These are phyloP conservation scores for Latrodectus geometricus DNA, from an alignment of 1,140 invertebrate genomes.

Conservation along the genomic window DNA sequence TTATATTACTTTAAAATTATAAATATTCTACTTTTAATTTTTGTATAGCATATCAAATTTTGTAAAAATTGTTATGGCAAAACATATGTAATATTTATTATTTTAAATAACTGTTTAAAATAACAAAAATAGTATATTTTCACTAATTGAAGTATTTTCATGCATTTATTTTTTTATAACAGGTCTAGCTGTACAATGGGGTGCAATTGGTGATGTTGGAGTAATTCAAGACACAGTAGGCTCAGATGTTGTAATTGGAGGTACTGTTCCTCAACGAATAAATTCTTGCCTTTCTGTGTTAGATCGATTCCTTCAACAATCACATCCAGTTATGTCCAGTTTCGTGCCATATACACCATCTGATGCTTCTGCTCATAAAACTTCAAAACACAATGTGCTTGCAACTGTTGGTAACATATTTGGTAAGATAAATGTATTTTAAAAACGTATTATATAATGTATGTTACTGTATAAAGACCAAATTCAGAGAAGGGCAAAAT, in stretches of 20 bases:
- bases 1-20: too few relatives aligned
- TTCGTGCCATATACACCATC: constrained; percentile 75
- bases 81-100: background rate
- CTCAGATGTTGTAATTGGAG: constrained; percentile 91
- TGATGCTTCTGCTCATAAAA: constrained; percentile 14
- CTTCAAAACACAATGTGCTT: constrained; percentile 45
- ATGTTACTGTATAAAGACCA: too few relatives aligned
- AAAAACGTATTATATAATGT: too few relatives aligned
- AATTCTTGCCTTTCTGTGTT: constrained; percentile 86
- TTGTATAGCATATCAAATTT: too few relatives aligned
- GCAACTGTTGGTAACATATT: constrained; percentile 49
- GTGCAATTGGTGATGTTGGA: constrained; percentile 96
- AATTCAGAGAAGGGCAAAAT: too few relatives aligned
- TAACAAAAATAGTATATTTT: too few relatives aligned
- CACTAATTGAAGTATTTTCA: background rate
- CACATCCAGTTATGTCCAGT: constrained; percentile 85
- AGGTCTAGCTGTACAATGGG: constrained; percentile 93
- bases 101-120: background rate
- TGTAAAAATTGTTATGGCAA: background rate
- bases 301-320: constrained; percentile 86
- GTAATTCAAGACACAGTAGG: constrained; percentile 88
- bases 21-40: too few relatives aligned
- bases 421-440: constrained; percentile 27
- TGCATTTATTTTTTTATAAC: background rate
- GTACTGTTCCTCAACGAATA: constrained; percentile 93